Conservation (phyloP, 2,113 vertebrate species). For the Entomyzon cyanotis region DNA sequence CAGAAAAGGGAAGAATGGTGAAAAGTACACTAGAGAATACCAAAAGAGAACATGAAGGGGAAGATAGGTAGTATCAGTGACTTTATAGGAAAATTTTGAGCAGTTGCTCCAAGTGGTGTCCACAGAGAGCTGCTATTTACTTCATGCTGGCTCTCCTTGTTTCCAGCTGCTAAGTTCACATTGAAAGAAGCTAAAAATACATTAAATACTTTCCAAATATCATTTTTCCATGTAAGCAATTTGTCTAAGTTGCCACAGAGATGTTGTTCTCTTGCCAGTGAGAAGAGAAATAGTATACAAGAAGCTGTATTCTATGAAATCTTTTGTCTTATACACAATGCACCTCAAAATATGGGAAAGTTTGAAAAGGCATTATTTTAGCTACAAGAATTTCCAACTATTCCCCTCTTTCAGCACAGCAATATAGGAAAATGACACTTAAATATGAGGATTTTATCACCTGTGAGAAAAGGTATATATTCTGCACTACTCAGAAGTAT, state of each 20-base stretch:
- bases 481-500: background rate
- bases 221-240: constrained; percentile 12
- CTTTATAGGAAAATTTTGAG: background rate
- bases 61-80: background rate
- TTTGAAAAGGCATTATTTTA: background rate
- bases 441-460: background rate
- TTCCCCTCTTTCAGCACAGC: background rate
- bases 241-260: background rate
- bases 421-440: background rate
- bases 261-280: background rate
- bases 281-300: background rate
- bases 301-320: background rate
- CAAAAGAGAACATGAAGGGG: background rate
- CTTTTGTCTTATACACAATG: background rate
- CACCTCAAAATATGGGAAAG: background rate
- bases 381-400: background rate
- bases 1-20: background rate
- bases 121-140: background rate
- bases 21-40: background rate
- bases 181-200: constrained; percentile 33
- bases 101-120: background rate
- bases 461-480: background rate
- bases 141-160: background rate
- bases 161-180: constrained; percentile 42
- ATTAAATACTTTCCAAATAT: constrained; percentile 21